These are phyloP conservation scores for Halcyon malimbica DNA, from an alignment of 2,113 vertebrate genomes.

Conservation along the genomic window DNA sequence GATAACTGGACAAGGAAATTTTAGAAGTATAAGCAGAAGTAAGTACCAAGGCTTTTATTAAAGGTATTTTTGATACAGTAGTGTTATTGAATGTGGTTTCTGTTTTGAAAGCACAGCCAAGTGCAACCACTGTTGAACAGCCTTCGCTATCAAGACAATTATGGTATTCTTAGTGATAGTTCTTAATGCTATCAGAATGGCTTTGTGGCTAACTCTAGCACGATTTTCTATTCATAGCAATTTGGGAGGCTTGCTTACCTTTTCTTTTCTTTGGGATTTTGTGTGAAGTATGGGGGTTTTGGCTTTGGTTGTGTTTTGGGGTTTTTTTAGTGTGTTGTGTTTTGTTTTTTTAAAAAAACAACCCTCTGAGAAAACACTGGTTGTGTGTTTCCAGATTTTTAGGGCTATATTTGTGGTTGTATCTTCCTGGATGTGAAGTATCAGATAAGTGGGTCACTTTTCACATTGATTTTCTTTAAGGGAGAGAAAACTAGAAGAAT, in stretches of 20 bases:
- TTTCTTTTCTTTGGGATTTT: not conserved
- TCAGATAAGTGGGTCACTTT: not conserved
- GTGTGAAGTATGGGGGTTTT: too few species aligned
- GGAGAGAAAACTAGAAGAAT: conserved; percentile 1
- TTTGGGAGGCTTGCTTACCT: not conserved
- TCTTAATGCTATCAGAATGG: not conserved
- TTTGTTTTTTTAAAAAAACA: not conserved
- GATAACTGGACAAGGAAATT: conserved; percentile 22
- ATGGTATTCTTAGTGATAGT: not conserved
- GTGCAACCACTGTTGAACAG: not conserved
- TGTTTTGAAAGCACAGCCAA: not conserved
- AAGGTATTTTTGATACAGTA: not conserved
- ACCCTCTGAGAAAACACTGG: not conserved
- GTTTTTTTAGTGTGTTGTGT: not conserved
- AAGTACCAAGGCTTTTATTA: not conserved
- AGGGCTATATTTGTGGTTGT: not conserved
- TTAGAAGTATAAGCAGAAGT: not conserved
- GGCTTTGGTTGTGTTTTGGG: too few species aligned
- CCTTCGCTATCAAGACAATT: not conserved
- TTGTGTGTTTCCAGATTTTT: not conserved
- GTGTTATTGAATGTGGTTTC: not conserved
- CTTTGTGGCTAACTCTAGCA: not conserved
- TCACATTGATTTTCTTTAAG: conserved; percentile 30
- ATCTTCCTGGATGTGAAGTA: not conserved
- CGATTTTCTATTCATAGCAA: not conserved